Conservation (phyloP, 2,113 vertebrate species). For the Leucopsar rothschildi region DNA sequence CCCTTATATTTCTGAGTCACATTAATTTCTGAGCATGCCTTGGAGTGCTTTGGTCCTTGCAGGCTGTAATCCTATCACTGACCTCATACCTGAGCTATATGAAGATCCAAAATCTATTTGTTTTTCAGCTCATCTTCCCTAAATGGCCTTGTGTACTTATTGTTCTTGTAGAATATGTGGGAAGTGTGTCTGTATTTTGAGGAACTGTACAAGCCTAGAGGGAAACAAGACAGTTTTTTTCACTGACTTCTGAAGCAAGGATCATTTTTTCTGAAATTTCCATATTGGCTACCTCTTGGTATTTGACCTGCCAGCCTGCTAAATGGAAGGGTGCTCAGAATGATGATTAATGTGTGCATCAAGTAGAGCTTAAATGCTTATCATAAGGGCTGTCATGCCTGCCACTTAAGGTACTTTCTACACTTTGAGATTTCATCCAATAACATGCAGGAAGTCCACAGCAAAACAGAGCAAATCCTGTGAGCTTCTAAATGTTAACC, state of each 20-base stretch:
- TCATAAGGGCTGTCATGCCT: background rate
- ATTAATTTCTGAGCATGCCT: background rate
- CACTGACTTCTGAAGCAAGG: background rate
- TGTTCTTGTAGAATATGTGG: background rate
- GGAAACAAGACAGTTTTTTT: background rate
- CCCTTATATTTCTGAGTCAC: background rate
- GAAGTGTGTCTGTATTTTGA: background rate
- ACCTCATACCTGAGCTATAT: background rate
- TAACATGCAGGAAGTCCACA: background rate
- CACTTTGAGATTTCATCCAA: background rate
- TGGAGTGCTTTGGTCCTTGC: background rate
- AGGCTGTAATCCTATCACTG: background rate
- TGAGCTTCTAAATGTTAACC: background rate
- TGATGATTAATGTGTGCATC: background rate
- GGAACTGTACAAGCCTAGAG: background rate
- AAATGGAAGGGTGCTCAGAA: background rate
- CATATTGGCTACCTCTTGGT: background rate
- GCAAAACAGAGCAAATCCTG: background rate
- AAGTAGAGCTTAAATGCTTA: background rate
- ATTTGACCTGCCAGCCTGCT: background rate
- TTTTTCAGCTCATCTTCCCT: background rate
- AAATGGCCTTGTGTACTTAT: background rate
- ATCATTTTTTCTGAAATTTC: background rate
- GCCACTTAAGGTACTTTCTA: background rate
- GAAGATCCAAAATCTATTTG: background rate